A percentile compares a stretch with the other conserved stretches of the same genome.
Conservation (phyloP, 2,113 vertebrate species). For the Trogon surrucura region DNA sequence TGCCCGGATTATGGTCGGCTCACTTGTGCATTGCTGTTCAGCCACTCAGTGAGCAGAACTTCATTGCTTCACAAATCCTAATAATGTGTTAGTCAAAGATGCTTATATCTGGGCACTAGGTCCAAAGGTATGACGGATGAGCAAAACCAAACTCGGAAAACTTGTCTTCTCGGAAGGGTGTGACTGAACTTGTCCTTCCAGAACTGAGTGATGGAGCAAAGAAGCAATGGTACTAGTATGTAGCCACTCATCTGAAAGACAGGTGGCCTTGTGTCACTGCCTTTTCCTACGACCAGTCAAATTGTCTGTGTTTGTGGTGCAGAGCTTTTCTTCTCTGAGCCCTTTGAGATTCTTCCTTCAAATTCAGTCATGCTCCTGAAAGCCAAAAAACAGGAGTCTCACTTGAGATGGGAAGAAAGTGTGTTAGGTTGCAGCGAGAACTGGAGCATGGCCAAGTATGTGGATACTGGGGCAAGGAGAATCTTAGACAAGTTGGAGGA, state of each 20-base stretch:
- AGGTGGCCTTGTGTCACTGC: fast-evolving
- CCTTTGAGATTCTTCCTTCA: background rate
- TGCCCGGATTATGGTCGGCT: background rate
- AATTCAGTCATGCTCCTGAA: background rate
- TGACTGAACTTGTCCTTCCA: background rate
- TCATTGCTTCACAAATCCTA: background rate
- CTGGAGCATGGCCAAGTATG: background rate
- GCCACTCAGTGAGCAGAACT: background rate
- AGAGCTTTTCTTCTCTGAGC: background rate
- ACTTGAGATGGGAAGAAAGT: background rate
- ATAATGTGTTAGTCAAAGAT: background rate
- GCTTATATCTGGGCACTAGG: background rate
- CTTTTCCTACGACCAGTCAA: background rate
- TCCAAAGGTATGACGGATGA: background rate
- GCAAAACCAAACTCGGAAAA: background rate
- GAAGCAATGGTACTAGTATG: background rate
- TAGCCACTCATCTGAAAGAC: background rate
- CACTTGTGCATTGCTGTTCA: background rate
- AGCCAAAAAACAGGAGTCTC: background rate
- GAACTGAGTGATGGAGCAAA: background rate
- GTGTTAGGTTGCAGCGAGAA: background rate
- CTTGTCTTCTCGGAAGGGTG: background rate
- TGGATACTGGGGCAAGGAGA: background rate
- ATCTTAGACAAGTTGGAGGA: background rate
- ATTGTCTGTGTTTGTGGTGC: background rate